Conservation (phyloP, 2,113 vertebrate species). For the Rhynchopsitta pachyrhyncha region DNA sequence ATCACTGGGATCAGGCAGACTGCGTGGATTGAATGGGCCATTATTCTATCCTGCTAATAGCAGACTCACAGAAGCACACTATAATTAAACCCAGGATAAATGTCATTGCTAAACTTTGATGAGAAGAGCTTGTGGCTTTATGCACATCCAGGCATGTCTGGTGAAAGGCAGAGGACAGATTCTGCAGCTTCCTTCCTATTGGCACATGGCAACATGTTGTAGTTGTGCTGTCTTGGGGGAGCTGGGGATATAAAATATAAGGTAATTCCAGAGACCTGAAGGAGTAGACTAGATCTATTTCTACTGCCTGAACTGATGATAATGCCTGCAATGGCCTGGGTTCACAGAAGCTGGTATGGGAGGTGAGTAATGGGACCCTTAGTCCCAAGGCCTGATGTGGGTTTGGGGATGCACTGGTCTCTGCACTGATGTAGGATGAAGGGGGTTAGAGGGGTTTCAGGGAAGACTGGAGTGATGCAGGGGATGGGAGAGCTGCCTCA, state of each 20-base stretch:
- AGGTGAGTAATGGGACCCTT: background rate
- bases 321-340: background rate
- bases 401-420: background rate
- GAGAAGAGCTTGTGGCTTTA: conserved; percentile 2
- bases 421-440: background rate
- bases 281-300: background rate
- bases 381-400: background rate
- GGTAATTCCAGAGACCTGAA: background rate
- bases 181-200: background rate
- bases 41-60: background rate
- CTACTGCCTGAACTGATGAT: background rate
- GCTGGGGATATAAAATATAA: background rate
- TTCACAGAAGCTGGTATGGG: background rate
- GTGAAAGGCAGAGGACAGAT: background rate
- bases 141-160: background rate
- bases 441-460: background rate
- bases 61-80: background rate
- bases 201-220: background rate
- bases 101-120: conserved; percentile 21
- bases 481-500: background rate
- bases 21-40: background rate
- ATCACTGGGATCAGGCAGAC: conserved; percentile 18
- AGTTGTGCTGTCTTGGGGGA: background rate
- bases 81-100: conserved; percentile 51
- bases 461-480: background rate